These are phyloP conservation scores for Ctenopoma kingsleyae DNA, from an alignment of 2,797 vertebrate genomes.

Conservation along the genomic window DNA sequence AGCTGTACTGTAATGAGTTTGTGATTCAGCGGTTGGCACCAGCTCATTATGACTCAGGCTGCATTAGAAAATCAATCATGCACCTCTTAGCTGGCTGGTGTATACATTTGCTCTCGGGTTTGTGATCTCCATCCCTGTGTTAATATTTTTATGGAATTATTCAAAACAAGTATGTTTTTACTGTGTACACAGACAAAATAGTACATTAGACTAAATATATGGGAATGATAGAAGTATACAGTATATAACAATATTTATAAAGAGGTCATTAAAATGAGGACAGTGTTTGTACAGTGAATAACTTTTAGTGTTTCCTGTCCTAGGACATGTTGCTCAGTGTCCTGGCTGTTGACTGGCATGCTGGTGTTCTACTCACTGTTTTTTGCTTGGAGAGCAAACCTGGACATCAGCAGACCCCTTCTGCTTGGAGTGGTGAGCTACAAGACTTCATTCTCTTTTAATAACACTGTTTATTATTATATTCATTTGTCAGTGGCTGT, in stretches of 20 bases:
- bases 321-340: constrained; percentile 84
- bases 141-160: constrained; percentile 45
- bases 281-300: constrained; percentile 12
- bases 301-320: background rate
- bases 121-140: constrained; percentile 53
- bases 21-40: constrained; percentile 70
- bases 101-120: constrained; percentile 45
- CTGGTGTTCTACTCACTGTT: constrained; percentile 92
- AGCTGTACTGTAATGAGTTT: constrained; percentile 72
- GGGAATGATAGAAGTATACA: background rate
- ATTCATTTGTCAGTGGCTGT: background rate
- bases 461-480: background rate
- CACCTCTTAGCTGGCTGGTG: constrained; percentile 61
- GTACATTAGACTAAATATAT: constrained; percentile 13
- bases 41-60: constrained; percentile 70
- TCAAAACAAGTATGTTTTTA: constrained; percentile 41
- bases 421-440: constrained; percentile 90
- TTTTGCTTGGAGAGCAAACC: constrained; percentile 97
- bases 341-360: constrained; percentile 90
- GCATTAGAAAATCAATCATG: constrained; percentile 75
- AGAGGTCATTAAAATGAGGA: background rate
- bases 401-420: constrained; percentile 93
- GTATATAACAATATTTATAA: background rate
- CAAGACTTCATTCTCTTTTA: background rate
- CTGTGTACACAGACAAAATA: constrained; percentile 6